Base-by-base conservation (phyloP, 2,888 invertebrate genomes). In the Athalia cordata region DNA sequence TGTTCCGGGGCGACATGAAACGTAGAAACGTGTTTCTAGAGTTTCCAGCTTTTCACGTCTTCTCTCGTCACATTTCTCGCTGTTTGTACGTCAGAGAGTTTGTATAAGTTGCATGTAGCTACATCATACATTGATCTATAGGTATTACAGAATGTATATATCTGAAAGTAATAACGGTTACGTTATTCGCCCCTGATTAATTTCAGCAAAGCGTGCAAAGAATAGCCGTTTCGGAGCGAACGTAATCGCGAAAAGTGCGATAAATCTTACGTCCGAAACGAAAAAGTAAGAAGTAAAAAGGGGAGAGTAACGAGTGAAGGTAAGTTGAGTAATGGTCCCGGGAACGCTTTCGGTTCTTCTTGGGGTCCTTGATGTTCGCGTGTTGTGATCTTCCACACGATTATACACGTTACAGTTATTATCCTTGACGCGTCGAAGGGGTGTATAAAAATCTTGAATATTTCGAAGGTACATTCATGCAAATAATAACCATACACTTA, bases 291-390 rank as follows among this genome's bases (percentile, higher is more conserved):
- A 72, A 57, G 72, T 72, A 72, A 72, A 72, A 72, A 45, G 72
- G 72, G 47, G 59, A 72, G 72, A 72, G 72, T 59, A 72, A 72
- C 72, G 72, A 59, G 72, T 72, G 72, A 72, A 72, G 59, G 72
- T 72, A 72, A 59, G 72, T 72, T 72, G 72, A 72, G 72, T 72
- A 72, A 72, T 72, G 72, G 72, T 72, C 45, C 72, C 47, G 6
- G 59, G 72, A 59, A 47, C 29, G 29, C 72, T 59, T 59, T 59
- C 47, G 72, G 72, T 72, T 72, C 72, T 64, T 64, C 55, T 68
- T 61, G n/a, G 3, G 64, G 45, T 43, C 72, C 72, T 47, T 59
- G 47, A n/a, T 4, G 47, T 72, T 72, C 59, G 72, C 72, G 59
- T 72, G 72, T 59, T 57, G 47, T 59, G 59, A 72, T 72, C 72